Conservation (phyloP, 2,113 vertebrate genomes). For the Cephalopterus ornatus region DNA sequence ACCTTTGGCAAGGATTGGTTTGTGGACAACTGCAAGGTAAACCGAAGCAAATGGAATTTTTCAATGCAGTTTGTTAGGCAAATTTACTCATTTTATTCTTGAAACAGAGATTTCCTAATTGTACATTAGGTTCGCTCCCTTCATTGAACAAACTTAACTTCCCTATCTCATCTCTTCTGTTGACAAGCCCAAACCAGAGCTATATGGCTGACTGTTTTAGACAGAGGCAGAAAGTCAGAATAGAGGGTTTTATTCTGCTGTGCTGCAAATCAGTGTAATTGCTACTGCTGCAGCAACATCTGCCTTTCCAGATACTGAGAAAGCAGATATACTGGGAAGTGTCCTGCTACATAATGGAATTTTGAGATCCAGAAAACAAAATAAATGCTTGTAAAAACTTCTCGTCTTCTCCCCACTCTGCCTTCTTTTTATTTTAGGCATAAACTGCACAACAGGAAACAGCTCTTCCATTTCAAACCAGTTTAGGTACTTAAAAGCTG, state of each 20-base stretch:
- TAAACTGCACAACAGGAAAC: background rate
- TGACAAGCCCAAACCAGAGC: background rate
- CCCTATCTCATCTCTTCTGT: background rate
- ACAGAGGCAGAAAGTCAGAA: background rate
- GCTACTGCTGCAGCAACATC: conserved; percentile 1
- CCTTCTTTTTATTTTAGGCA: accelerated
- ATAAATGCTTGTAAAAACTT: background rate
- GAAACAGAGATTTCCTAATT: background rate
- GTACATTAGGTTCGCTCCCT: background rate
- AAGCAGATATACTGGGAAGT: conserved; percentile 4
- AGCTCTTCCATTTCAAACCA: background rate
- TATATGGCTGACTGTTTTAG: background rate
- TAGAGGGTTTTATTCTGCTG: background rate
- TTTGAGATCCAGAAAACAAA: background rate
- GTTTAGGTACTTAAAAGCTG: background rate
- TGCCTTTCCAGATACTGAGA: conserved; percentile 22
- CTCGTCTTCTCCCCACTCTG: background rate
- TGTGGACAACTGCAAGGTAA: background rate
- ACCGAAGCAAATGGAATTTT: background rate
- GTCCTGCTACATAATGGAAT: background rate
- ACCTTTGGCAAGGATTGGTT: background rate
- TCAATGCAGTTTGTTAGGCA: background rate
- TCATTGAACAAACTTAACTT: background rate
- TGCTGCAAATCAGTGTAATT: conserved; percentile 4
- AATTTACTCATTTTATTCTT: background rate